Base-by-base conservation (phyloP, 2,888 invertebrate genomes). In the Trichogramma evanescens region DNA sequence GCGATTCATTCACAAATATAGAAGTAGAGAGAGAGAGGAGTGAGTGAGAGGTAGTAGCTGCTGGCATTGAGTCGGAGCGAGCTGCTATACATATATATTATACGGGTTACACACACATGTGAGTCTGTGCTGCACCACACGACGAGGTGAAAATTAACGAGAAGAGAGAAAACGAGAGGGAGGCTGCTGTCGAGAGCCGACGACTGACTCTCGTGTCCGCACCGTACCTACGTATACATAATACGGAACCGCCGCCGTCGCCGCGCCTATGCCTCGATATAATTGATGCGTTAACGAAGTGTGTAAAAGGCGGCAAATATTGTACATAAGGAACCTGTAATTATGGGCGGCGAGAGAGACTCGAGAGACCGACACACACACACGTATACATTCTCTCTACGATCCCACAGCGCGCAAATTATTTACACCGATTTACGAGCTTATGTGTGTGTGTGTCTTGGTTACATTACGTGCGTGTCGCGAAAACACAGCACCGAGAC, bases 251-350 rank as follows among this genome's bases (percentile, higher is more conserved):
- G 26, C 26, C 26, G 26, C n/a, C n/a, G n/a, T 13, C 13, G 13
- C 26, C 26, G 26, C 26, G 26, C 26, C 26, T 26, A 26, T 26
- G 26, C 26, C 26, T 26, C 26, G 26, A 26, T 26, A 74, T 72
- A 73, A 75, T 72, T 70, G 74, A 75, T 72, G 74, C 71, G 75
- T 72, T 76, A 76, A 76, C 75, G 74, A 75, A 76, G 75, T 75
- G 76, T 76, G 74, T 75, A 75, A 75, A 74, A 75, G 73, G 73
- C 74, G 73, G 72, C 74, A 76, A 76, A 74, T 26, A 26, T 26
- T 2, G 26, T 26, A 26, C 26, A 26, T 74, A 74, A 75, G 73
- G 74, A 76, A 75, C 75, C 75, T 73, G 74, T 75, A 76, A 76
- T 76, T 76, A 76, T 69, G 74, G 69, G 61, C 69, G 70, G 46